Base-by-base conservation (phyloP, 30 jellyfish, hydroid and myxozoan genomes). In the Catostylus mosaicus region DNA sequence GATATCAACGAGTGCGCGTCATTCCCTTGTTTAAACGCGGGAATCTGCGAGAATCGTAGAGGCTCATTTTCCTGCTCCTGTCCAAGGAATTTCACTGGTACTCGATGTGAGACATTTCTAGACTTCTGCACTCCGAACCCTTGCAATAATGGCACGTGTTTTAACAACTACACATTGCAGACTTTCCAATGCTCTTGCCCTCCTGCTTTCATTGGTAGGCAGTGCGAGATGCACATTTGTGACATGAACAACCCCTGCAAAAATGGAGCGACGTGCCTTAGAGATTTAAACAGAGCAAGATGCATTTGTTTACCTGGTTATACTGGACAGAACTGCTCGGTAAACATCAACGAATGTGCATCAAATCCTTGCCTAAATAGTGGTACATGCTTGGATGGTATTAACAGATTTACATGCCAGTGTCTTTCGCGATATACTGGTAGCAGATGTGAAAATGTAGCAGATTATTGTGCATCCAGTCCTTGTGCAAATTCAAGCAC, bases 321-420 rank as follows among this genome's bases (percentile, higher is more conserved):
- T 40, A 66, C 95, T 23, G 98, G 98, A 16, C 81, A 52, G 72
- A 87, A 92, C 82, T 92, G 98, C 67, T 83, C 95, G 24, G 27
- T 57, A 12, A 60, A 93, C 40, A 67, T 93, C 45, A 67, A 77
- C 57, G 98, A 93, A 73, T 93, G 98, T 71, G 66, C 78, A 23
- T 78, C 96, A 45, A 61, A 50, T 26, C 97, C 97, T 0, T 93
- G 98, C 57, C 69, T 77, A 36, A 95, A 93, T 68, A 87, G 82
- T 78, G 95, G 96, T 16, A 79, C 90, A 3, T 93, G 98, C 54
- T 4, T 40, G 11, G 96, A 92, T 50, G 78, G 43, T 16, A 31
- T 86, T 24, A 75, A 86, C 26, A 54, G 76, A 18, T 92, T 9
- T 65, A 40, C 89, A 18, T 92, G 98, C 56, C 30, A 37, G 0